phyloP scores from a whole-genome alignment of 2,888 invertebrate species.

The Ctena decussata region DNA sequence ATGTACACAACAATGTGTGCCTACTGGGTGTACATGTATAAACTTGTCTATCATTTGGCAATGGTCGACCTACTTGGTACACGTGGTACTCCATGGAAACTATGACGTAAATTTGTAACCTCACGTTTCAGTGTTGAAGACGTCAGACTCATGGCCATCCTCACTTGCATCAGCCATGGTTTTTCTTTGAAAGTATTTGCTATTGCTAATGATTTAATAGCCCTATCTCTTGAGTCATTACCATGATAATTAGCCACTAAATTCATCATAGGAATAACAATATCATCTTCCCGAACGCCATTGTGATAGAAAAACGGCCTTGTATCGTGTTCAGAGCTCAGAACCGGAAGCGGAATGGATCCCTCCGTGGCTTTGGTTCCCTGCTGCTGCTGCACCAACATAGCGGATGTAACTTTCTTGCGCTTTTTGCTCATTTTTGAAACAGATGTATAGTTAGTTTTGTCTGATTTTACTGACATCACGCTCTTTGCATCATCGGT shows the following conservation, averaged over 20 bases:
- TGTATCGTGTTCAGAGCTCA: constrained; percentile 77
- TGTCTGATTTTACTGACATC: constrained; percentile 61
- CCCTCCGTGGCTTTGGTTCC: constrained; percentile 76
- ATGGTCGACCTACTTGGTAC: constrained; percentile 46
- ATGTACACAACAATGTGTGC: too few relatives aligned
- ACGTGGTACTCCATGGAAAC: constrained; percentile 53
- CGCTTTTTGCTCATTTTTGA: constrained; percentile 55
- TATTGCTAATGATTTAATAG: constrained; percentile 84
- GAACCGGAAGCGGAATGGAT: constrained; percentile 80
- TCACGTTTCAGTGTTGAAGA: constrained; percentile 80
- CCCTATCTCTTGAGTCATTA: constrained; percentile 82
- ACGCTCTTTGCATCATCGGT: constrained; percentile 15
- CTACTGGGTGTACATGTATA: too few relatives aligned
- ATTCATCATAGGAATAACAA: constrained; percentile 77
- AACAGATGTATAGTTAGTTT: constrained; percentile 49
- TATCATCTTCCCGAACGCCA: constrained; percentile 76
- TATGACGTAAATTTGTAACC: constrained; percentile 63
- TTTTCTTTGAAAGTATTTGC: constrained; percentile 85
- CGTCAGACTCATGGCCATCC: constrained; percentile 84
- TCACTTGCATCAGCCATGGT: constrained; percentile 85
- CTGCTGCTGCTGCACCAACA: constrained; percentile 73
- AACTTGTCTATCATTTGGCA: too few relatives aligned
- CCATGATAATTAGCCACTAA: constrained; percentile 82
- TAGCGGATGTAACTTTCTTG: constrained; percentile 69
- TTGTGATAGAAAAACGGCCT: constrained; percentile 84